These are phyloP conservation scores for Lepeophtheirus salmonis DNA, from an alignment of 1,140 invertebrate genomes.

Conservation along the genomic window DNA sequence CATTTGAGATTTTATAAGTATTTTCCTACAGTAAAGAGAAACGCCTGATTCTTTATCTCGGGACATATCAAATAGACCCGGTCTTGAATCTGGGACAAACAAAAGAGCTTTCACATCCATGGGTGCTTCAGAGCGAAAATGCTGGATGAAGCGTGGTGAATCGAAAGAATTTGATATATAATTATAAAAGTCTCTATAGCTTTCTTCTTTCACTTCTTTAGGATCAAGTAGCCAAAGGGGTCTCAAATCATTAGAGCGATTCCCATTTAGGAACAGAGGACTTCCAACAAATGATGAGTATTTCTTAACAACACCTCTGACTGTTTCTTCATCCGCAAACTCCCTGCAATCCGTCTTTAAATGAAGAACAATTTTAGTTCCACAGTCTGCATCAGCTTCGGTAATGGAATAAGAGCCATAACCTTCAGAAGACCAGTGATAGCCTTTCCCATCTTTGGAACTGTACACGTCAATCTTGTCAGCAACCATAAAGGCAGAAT, in stretches of 20 bases:
- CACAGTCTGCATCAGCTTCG: conserved; percentile 57
- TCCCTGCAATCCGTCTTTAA: conserved; percentile 66
- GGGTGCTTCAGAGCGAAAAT: conserved; percentile 73
- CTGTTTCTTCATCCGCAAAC: conserved; percentile 37
- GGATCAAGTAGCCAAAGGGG: conserved; percentile 83
- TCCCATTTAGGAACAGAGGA: conserved; percentile 75
- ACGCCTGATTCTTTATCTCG: conserved; percentile 55
- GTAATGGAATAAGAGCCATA: conserved; percentile 66
- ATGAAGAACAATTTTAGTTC: conserved; percentile 82
- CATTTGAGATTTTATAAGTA: conserved; percentile 69
- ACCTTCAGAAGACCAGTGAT: conserved; percentile 77
- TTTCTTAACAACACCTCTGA: conserved; percentile 66
- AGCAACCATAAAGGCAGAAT: conserved; percentile 90
- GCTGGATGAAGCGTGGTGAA: conserved; percentile 56
- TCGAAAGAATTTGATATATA: conserved; percentile 69
- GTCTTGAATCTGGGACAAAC: conserved; percentile 74
- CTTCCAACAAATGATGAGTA: conserved; percentile 93
- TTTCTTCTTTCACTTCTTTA: conserved; percentile 55
- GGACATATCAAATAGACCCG: conserved; percentile 61
- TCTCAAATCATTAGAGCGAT: conserved; percentile 56
- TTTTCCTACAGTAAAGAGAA: conserved; percentile 68
- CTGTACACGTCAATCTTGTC: conserved; percentile 82
- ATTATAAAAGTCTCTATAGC: conserved; percentile 77
- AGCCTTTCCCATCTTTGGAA: conserved; percentile 40
- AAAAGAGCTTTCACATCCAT: conserved; percentile 71